Conservation (phyloP, 2,888 invertebrate species). For the Neoscelio sp. region DNA sequence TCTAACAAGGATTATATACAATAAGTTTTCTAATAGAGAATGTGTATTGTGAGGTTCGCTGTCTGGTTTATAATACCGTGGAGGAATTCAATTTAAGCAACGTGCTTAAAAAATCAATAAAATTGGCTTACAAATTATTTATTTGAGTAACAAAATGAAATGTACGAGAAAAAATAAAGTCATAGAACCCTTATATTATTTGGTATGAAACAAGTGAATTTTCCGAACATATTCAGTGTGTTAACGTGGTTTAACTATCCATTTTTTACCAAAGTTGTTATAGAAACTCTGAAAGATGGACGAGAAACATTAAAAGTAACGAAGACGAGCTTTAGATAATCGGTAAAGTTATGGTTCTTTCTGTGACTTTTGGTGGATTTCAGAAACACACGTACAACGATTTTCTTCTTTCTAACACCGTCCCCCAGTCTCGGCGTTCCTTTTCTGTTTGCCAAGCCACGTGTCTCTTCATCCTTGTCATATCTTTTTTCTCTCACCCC, state of each 20-base stretch:
- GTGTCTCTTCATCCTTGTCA: slow-evolving; percentile 22
- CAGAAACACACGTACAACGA: slow-evolving; percentile 16
- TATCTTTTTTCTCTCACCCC: slow-evolving; percentile 38
- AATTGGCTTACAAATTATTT: too few species aligned
- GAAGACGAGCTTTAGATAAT: slow-evolving; percentile 32
- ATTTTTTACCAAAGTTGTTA: slow-evolving; percentile 1
- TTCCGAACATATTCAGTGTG: too few species aligned
- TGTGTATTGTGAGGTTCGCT: too few species aligned
- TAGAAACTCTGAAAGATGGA: slow-evolving; percentile 1
- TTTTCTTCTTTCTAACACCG: not conserved
- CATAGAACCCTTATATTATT: too few species aligned
- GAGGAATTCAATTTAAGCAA: too few species aligned
- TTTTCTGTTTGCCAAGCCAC: slow-evolving; percentile 1
- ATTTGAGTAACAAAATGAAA: too few species aligned
- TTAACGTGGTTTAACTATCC: not conserved
- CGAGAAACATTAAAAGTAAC: slow-evolving; percentile 23
- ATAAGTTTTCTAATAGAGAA: too few species aligned
- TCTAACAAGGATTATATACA: too few species aligned
- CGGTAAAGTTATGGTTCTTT: slow-evolving; percentile 24
- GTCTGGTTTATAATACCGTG: too few species aligned
- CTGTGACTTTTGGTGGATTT: slow-evolving; percentile 25
- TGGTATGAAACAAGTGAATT: too few species aligned
- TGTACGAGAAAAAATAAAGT: too few species aligned
- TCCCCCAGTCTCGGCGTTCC: not conserved
- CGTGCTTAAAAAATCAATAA: too few species aligned